Percentiles rank a stretch among this genome's conserved stretches.
Evolutionary conservation across 2,797 vertebrate genomes (phyloP).

Genomic region (Lagocephalus sceleratus): DNA sequence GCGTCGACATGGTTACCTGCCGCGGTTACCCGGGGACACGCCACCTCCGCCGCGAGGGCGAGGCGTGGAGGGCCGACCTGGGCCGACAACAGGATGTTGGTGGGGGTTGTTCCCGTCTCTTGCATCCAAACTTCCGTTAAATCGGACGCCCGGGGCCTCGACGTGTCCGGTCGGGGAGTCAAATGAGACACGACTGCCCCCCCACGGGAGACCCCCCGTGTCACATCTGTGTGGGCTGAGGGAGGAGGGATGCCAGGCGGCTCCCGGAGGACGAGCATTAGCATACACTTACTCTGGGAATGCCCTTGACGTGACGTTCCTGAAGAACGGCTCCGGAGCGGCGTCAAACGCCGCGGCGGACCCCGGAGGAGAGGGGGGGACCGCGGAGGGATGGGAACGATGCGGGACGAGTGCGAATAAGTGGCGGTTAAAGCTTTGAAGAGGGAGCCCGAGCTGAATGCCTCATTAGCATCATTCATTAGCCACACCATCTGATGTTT

Average conservation of each 20-base stretch:
- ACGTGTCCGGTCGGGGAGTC: constrained; percentile 7
- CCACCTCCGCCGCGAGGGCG: too few species aligned
- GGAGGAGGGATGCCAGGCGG: constrained; percentile 31
- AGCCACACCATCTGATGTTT: constrained; percentile 15
- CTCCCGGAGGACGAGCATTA: constrained; percentile 68
- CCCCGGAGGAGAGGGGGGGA: constrained; percentile 9
- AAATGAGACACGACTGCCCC: constrained; percentile 24
- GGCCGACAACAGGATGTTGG: constrained; percentile 2
- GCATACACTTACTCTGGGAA: constrained; percentile 78
- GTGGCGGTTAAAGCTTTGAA: constrained; percentile 4
- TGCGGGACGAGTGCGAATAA: constrained; percentile 4
- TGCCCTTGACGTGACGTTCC: constrained; percentile 80
- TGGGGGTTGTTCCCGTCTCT: neutral
- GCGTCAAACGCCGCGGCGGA: constrained; percentile 45
- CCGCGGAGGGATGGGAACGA: neutral
- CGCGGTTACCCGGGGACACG: too few species aligned
- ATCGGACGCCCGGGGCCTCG: neutral
- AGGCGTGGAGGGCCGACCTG: too few species aligned
- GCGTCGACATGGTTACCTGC: too few species aligned
- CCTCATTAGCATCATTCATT: constrained; percentile 41
- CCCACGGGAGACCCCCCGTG: constrained; percentile 29
- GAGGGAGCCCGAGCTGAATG: constrained; percentile 4
- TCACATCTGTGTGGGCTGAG: constrained; percentile 52
- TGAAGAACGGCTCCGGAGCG: constrained; percentile 66
- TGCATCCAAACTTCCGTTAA: constrained; percentile 7